Conservation (phyloP, 2,888 invertebrate genomes). For the Glomeris marginata region DNA sequence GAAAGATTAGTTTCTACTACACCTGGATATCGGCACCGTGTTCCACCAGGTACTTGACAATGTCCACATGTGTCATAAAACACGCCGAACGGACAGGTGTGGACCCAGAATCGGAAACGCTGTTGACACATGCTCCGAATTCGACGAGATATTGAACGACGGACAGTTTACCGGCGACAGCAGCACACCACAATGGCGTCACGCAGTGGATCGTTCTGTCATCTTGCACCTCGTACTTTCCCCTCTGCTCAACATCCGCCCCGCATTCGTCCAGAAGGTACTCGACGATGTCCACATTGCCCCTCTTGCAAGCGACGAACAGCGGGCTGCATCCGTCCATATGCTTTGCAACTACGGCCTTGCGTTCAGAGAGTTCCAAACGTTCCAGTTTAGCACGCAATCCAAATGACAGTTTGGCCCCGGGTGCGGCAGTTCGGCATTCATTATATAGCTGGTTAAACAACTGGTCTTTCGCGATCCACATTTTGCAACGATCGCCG, state of each 20-base stretch:
- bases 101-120: conserved; percentile 71
- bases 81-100: conserved; percentile 82
- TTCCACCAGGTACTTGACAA: conserved; percentile 38
- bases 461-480: conserved; percentile 31
- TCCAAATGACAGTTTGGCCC: conserved; percentile 44
- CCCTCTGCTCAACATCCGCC: conserved; percentile 68
- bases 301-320: conserved; percentile 61
- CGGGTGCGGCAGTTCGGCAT: conserved; percentile 46
- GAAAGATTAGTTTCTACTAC: not conserved
- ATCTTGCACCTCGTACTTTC: conserved; percentile 67
- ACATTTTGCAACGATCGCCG: no score
- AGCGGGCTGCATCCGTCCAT: conserved; percentile 66
- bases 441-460: conserved; percentile 50
- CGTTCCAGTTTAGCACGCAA: conserved; percentile 41
- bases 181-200: conserved; percentile 83
- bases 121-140: conserved; percentile 71
- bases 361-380: conserved; percentile 17
- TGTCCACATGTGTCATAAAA: conserved; percentile 76
- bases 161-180: conserved; percentile 63
- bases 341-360: conserved; percentile 32
- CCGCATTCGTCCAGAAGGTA: conserved; percentile 66
- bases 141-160: conserved; percentile 61
- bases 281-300: conserved; percentile 67
- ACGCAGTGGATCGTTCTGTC: conserved; percentile 65
- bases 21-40: conserved; percentile 25